These are phyloP conservation scores for Lordiphosa andalusiaca DNA, from an alignment of 2,888 invertebrate genomes.

Conservation along the genomic window DNA sequence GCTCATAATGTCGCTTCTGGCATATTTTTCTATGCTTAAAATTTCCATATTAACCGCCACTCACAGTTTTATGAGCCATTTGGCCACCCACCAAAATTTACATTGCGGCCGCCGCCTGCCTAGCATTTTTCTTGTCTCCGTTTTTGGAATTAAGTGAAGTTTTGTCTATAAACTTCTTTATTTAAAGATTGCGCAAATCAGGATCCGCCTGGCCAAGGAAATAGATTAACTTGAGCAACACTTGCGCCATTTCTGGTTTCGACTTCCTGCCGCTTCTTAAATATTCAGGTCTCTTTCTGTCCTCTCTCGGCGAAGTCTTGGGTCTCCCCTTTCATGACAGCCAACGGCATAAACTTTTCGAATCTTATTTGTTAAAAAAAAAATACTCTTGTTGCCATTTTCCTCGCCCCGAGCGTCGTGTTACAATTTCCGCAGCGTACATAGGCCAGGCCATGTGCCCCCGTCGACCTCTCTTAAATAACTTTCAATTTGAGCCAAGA, in stretches of 20 bases:
- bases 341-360: slow-evolving; percentile 71
- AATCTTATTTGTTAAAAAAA: slow-evolving; percentile 60
- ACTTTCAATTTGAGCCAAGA: slow-evolving; percentile 73
- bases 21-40: no score
- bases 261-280: slow-evolving; percentile 63
- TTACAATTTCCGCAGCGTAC: slow-evolving; percentile 68
- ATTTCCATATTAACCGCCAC: neutral
- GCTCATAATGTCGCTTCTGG: no score
- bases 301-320: slow-evolving; percentile 29
- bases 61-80: slow-evolving; percentile 3
- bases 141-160: slow-evolving; percentile 23
- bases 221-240: slow-evolving; percentile 73
- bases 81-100: slow-evolving; percentile 8
- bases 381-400: slow-evolving; percentile 35
- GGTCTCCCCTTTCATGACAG: slow-evolving; percentile 47
- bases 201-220: slow-evolving; percentile 41
- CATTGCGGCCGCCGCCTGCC: neutral
- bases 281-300: slow-evolving; percentile 45
- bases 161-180: slow-evolving; percentile 21
- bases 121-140: slow-evolving; percentile 17
- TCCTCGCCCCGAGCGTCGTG: slow-evolving; percentile 52
- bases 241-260: slow-evolving; percentile 59
- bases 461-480: slow-evolving; percentile 53
- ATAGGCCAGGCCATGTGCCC: slow-evolving; percentile 34
- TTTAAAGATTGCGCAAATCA: slow-evolving; percentile 17